Evolutionary conservation across 1,140 invertebrate species (phyloP).

Genomic region (Drosophila oshimai): DNA sequence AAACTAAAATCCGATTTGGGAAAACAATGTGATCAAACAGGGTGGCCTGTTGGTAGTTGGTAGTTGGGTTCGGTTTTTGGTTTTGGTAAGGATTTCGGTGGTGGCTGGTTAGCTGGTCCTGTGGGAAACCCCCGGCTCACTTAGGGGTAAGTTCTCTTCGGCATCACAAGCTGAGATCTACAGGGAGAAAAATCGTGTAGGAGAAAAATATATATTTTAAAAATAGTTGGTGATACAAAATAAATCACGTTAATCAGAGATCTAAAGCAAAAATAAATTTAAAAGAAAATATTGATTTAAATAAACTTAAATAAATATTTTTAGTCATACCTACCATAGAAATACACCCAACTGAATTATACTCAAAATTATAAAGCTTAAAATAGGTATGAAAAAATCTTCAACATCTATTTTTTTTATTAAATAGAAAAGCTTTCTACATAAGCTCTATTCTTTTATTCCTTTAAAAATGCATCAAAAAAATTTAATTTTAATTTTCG

Average conservation of each 20-base stretch:
- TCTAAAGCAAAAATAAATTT: neutral
- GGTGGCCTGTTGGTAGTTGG: conserved; percentile 3
- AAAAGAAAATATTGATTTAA: no score
- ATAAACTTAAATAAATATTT: no score
- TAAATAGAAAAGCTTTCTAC: no score
- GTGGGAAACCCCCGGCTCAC: conserved; percentile 62
- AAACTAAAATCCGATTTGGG: conserved; percentile 82
- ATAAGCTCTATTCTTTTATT: no score
- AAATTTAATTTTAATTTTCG: neutral
- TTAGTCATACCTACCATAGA: no score
- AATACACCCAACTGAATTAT: no score
- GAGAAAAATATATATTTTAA: neutral
- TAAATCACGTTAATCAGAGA: neutral
- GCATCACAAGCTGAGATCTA: conserved; percentile 15
- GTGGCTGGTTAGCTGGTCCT: conserved; percentile 47
- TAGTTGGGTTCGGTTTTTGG: conserved; percentile 15
- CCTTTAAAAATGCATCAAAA: no score
- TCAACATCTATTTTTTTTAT: no score
- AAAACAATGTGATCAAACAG: conserved; percentile 79
- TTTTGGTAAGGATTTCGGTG: conserved; percentile 21
- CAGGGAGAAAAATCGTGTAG: conserved; percentile 3
- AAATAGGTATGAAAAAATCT: no score
- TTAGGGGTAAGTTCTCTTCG: conserved; percentile 59
- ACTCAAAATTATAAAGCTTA: no score
- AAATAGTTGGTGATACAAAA: neutral